Evolutionary conservation across 2,888 invertebrate genomes (phyloP).

Genomic region (Catonia carolina): DNA sequence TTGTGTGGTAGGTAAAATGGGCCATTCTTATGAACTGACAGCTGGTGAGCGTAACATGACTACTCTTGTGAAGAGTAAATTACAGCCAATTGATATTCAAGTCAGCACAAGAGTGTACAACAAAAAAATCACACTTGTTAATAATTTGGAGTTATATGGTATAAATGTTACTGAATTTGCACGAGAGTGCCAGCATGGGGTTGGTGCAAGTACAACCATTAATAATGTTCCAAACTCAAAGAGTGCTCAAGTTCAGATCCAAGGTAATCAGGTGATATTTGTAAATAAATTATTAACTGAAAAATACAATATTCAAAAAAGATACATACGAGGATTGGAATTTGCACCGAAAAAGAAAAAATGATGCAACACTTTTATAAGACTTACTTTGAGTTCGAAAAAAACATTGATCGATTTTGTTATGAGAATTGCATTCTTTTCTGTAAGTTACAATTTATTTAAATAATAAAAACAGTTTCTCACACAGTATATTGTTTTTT

Average conservation of each 20-base stretch:
- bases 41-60: constrained; percentile 42
- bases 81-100: constrained; percentile 70
- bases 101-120: constrained; percentile 74
- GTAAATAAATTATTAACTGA: constrained; percentile 55
- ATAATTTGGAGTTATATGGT: constrained; percentile 82
- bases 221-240: constrained; percentile 65
- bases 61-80: constrained; percentile 52
- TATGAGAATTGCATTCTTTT: too few species aligned
- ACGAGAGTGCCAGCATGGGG: constrained; percentile 73
- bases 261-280: constrained; percentile 78
- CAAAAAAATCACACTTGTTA: constrained; percentile 86
- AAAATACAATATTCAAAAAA: constrained; percentile 69
- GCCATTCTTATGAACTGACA: constrained; percentile 58
- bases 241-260: constrained; percentile 71
- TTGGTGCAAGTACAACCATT: constrained; percentile 81
- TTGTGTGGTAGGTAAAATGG: constrained; percentile 62
- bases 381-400: too few species aligned
- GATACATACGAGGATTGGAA: constrained; percentile 67
- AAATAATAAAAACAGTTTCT: too few species aligned
- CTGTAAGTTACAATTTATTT: too few species aligned
- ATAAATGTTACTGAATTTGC: constrained; percentile 72
- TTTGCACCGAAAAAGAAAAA: constrained; percentile 40
- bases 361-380: too few species aligned
- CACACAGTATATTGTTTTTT: too few species aligned
- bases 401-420: too few species aligned